Evolutionary conservation across 2,888 invertebrate species (phyloP).

Genomic region (Sarcophaga subvicina): DNA sequence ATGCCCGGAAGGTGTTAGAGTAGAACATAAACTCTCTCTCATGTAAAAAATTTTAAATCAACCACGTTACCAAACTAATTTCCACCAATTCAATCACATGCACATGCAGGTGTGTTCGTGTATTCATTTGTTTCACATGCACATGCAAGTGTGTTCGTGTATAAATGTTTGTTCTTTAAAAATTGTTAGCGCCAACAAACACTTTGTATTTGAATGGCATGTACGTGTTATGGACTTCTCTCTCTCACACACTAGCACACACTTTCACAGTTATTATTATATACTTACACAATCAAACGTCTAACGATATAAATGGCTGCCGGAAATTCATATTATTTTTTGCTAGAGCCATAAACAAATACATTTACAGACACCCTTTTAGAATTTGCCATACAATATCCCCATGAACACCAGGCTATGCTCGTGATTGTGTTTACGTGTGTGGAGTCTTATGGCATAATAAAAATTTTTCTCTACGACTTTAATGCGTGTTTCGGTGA

Average conservation of each 20-base stretch:
- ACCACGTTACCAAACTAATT: conserved; percentile 32
- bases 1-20: conserved; percentile 50
- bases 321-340: conserved; percentile 48
- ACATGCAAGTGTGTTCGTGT: conserved; percentile 2
- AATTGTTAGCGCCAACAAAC: conserved; percentile 13
- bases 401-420: no score
- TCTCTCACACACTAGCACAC: not conserved
- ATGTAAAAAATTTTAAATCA: not conserved
- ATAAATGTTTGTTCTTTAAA: not conserved
- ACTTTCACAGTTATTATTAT: not conserved
- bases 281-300: not conserved
- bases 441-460: conserved; percentile 7
- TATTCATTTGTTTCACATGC: not conserved
- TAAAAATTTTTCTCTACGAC: conserved; percentile 10
- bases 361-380: conserved; percentile 1
- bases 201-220: not conserved
- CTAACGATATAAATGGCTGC: conserved; percentile 26
- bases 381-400: no score
- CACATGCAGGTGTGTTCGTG: conserved; percentile 3
- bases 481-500: conserved; percentile 22
- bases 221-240: conserved; percentile 31
- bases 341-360: conserved; percentile 40
- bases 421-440: not conserved
- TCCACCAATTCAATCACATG: not conserved
- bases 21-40: conserved; percentile 23